These are phyloP conservation scores for Hemiscyllium ocellatum DNA, from an alignment of 2,113 vertebrate genomes.

Conservation along the genomic window DNA sequence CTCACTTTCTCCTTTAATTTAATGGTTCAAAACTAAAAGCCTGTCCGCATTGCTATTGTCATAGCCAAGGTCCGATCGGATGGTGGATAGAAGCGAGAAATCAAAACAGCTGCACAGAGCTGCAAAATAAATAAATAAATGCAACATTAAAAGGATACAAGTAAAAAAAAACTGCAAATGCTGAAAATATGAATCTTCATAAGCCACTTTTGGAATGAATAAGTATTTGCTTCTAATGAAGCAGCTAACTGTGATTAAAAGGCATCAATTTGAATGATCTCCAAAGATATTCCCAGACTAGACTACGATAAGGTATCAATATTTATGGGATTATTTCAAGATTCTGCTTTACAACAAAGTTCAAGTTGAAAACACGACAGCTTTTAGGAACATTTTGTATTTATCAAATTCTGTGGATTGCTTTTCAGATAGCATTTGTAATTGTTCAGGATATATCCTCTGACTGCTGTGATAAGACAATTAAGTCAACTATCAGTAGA, in stretches of 20 bases:
- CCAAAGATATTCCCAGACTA: not conserved
- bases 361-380: not conserved
- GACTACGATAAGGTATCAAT: not conserved
- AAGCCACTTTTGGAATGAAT: not conserved
- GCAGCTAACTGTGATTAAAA: not conserved
- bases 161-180: not conserved
- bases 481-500: not conserved
- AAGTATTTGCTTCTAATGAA: not conserved
- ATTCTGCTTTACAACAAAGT: not conserved
- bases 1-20: not conserved
- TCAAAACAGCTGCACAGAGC: not conserved
- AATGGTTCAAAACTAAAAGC: not conserved
- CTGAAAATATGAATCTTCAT: not conserved
- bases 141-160: not conserved
- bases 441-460: not conserved
- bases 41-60: not conserved
- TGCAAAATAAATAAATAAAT: not conserved
- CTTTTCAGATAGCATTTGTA: not conserved
- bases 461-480: not conserved
- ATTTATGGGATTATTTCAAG: not conserved
- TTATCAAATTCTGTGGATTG: not conserved
- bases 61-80: not conserved
- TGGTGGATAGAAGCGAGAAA: not conserved
- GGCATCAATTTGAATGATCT: not conserved
- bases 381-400: not conserved